Base-by-base conservation (phyloP, 2,797 vertebrate species). In the Leptatherina wallacei region DNA sequence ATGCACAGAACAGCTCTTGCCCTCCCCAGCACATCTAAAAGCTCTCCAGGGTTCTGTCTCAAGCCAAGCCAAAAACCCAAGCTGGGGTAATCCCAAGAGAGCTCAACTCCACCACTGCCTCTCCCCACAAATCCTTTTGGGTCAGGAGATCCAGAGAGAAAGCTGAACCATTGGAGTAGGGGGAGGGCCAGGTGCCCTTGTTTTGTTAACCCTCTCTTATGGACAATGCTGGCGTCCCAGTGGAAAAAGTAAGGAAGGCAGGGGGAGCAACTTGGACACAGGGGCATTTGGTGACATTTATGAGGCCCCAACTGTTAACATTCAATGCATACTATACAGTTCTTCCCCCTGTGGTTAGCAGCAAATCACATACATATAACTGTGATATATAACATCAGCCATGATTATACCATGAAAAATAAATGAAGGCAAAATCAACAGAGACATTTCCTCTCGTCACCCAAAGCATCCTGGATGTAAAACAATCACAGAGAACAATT, bases 11-110 rank as follows among this genome's bases (percentile, higher is more conserved):
- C 54, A 71, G 51, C 42, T 62, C 52, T 71, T 57, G 51, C 78
- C 63, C 73, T 72, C 66, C 69, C 29, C 51, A n/a, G 56, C 61
- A 69, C 68, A 77, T 32, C 63, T 24, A 60, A 51, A 40, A 68
- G 82, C 85, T 85, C 88, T 87, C 83, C 83, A 62, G 76, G 78
- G 86, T 80, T 86, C 75, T 73, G 78, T 77, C 83, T 91, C 74
- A 85, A 89, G 81, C 82, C 60, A 27, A 83, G 90, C 85, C 90
- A 91, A 77, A 81, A 85, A 58, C 78, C 75, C 80, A 77, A 82
- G 86, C 80, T 85, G 78, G 84, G 79, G 73, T 84, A 90, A 88
- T 89, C 86, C 76, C 71, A 6, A 33, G 47, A 78, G 87, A 83
- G 86, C 85, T 91, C 81, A 88, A 77, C 72, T 83, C 85, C 33